A percentile compares a stretch with the other conserved stretches of the same genome.
These are phyloP conservation scores for Idris sp. DNA, from an alignment of 1,140 invertebrate species.

Conservation along the genomic window DNA sequence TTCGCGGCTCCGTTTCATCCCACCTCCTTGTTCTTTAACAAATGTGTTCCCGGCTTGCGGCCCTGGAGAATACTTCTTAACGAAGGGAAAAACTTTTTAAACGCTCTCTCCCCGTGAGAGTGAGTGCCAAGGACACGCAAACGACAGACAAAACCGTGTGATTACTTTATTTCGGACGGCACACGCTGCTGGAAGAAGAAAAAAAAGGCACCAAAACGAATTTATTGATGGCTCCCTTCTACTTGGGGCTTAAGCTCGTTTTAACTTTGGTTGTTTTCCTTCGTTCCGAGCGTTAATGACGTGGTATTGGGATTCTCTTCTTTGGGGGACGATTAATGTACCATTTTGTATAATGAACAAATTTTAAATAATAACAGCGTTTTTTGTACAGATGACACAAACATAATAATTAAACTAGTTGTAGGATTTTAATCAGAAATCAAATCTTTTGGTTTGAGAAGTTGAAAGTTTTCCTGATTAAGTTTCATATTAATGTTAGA, in stretches of 20 bases:
- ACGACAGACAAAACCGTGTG: conserved; percentile 36
- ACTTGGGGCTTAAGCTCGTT: conserved; percentile 31
- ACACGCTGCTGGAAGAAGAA: conserved; percentile 17
- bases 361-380: no score
- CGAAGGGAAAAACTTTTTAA: conserved; percentile 74
- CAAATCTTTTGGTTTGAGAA: conserved; percentile 20
- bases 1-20: neutral
- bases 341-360: no score
- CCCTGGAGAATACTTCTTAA: conserved; percentile 72
- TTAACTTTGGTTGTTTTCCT: conserved; percentile 25
- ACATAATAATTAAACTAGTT: no score
- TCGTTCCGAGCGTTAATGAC: conserved; percentile 28
- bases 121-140: conserved; percentile 24
- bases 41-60: conserved; percentile 72
- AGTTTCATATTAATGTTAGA: conserved; percentile 64
- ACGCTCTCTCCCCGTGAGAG: conserved; percentile 54
- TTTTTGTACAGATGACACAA: no score
- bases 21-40: conserved; percentile 65
- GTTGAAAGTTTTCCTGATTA: conserved; percentile 46
- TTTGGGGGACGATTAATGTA: no score
- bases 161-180: conserved; percentile 57
- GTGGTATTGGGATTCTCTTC: conserved; percentile 3
- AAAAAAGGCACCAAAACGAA: conserved; percentile 18
- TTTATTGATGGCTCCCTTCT: conserved; percentile 24
- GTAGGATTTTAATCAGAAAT: no score